phyloP scores from a whole-genome alignment of 2,113 vertebrate species.

The Sceloporus undulatus region DNA sequence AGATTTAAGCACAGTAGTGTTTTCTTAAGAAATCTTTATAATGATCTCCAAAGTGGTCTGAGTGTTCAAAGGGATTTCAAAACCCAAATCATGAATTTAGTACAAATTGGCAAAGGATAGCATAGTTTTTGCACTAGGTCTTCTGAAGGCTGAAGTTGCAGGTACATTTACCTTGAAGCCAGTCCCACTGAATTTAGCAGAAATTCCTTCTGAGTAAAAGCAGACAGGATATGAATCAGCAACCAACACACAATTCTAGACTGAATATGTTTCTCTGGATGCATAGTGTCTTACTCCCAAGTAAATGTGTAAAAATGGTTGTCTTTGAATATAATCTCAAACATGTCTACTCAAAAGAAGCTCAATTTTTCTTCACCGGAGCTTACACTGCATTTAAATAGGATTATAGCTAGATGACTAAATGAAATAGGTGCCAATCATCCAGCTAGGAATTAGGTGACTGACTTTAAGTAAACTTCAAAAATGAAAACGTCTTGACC shows the following conservation, averaged over 20 bases:
- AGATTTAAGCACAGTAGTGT: constrained; percentile 23
- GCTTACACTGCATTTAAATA: not conserved
- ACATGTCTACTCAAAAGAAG: not conserved
- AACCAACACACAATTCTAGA: not conserved
- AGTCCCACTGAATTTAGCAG: not conserved
- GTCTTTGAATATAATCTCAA: not conserved
- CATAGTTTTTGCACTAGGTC: not conserved
- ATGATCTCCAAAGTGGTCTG: not conserved
- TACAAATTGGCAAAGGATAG: not conserved
- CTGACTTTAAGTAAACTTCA: not conserved
- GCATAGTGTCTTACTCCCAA: not conserved
- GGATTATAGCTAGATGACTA: not conserved
- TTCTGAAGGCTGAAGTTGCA: not conserved
- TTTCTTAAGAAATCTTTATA: constrained; percentile 5
- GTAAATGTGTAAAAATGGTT: not conserved
- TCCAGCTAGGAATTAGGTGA: not conserved
- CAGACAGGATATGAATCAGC: not conserved
- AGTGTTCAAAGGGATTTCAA: not conserved
- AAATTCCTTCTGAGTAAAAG: not conserved
- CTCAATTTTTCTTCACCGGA: not conserved
- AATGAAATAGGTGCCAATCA: not conserved
- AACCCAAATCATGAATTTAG: constrained; percentile 10
- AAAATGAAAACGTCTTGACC: not conserved
- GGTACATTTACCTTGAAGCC: not conserved
- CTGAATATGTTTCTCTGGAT: not conserved